Evolutionary conservation across 2,888 invertebrate genomes (phyloP), one percentile per base, ranked within the genome.

Genomic region (Copidosoma aretas): DNA sequence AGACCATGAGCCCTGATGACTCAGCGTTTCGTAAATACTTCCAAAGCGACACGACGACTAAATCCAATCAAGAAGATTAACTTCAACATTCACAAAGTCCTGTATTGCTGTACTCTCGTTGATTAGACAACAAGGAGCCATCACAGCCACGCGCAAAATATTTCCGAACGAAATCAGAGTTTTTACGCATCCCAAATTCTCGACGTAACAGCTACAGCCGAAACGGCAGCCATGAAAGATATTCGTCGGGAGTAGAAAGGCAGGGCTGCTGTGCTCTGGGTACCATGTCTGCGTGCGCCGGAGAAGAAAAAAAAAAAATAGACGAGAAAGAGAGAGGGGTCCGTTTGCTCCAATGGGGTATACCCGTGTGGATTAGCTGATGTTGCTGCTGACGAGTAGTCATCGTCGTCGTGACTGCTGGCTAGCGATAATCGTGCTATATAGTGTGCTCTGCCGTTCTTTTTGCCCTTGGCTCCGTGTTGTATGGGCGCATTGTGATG

Each of bases 1-100:
- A 81, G 82, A 82, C 81, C 83, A 80, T 80, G 77, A 78, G 72
- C 72, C 78, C 32, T 32, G 75, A 76, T 83, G 83, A 83, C 82
- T 82, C 71, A 80, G 77, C 63, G 72, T 76, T 82, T 82, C 75
- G 75, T 74, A 76, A 77, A 73, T 76, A 76, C 75, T 75, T 22
- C 62, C 56, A 62, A 77, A 81, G 77, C 79, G 80, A 79, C 81
- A 3, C 57, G 51, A 22, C 60, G 32, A 24, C 43, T 54, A 54
- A 52, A 52, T 52, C 10, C 17, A 52, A 52, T 52, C 52, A 32
- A 32, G 51, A 22, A 63, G 32, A 24, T 39, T 54, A 54, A 52
- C 14, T 52, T 12, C 1, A 52, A 52, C n/a, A 14, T 46, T 46
- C 12, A 46, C 17, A 15, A 46, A 46, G 17, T 46, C 43, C 3